These are phyloP conservation scores for Aphidius gifuensis DNA, from an alignment of 1,140 invertebrate genomes.

Conservation along the genomic window DNA sequence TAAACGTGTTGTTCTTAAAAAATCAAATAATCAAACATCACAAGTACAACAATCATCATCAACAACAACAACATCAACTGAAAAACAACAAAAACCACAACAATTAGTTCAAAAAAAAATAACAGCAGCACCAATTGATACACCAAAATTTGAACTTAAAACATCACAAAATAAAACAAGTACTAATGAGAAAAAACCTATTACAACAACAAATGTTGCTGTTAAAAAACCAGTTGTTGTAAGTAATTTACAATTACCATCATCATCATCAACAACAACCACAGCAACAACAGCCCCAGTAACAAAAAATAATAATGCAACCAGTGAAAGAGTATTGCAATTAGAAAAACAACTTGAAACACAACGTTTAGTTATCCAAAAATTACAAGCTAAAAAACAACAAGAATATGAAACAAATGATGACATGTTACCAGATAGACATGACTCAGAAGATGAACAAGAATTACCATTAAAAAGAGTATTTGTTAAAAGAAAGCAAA, in stretches of 20 bases:
- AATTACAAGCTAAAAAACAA: slow-evolving; percentile 46
- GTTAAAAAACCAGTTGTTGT: slow-evolving; percentile 8
- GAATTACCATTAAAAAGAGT: slow-evolving; percentile 51
- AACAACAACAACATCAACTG: too few relatives aligned
- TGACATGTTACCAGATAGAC: slow-evolving; percentile 49
- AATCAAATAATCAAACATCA: slow-evolving; percentile 28
- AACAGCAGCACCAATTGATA: slow-evolving; percentile 19
- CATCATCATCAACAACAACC: slow-evolving; percentile 1
- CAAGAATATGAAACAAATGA: slow-evolving; percentile 47
- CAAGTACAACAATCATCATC: too few relatives aligned
- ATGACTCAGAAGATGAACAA: slow-evolving; percentile 53
- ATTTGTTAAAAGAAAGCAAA: slow-evolving; percentile 52
- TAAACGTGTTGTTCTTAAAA: slow-evolving; percentile 51
- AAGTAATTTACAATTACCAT: not conserved
- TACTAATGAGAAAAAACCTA: slow-evolving; percentile 23
- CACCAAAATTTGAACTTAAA: slow-evolving; percentile 45
- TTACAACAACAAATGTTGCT: slow-evolving; percentile 22
- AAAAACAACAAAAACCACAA: too few relatives aligned
- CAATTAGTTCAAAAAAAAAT: too few relatives aligned
- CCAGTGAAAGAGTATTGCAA: slow-evolving; percentile 47
- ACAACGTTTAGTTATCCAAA: slow-evolving; percentile 51
- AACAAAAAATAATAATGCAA: slow-evolving; percentile 42
- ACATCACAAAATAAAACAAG: slow-evolving; percentile 34
- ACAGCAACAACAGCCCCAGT: slow-evolving; percentile 6
- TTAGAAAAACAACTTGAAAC: slow-evolving; percentile 50